Base-by-base conservation (phyloP, 1,140 invertebrate species). In the Mercenaria mercenaria region DNA sequence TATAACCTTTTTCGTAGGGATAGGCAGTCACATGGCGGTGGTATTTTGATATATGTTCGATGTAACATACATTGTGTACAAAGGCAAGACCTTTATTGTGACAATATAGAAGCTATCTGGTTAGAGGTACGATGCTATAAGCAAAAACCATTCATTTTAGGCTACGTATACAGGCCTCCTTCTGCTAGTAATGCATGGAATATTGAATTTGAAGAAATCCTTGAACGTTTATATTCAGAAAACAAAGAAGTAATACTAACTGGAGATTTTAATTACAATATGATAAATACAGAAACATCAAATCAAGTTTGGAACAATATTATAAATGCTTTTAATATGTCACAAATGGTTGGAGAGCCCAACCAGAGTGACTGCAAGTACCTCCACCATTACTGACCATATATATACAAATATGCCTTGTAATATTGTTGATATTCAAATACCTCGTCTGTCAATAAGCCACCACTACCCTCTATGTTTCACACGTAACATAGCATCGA, bases 91-190 rank as follows among this genome's bases (percentile, higher is more conserved):
- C 26, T 43, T 43, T 11, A 72, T 4, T 32, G 10, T 72, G 67
- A 72, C 4, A 34, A 72, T 34, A 13, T 11, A 37, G 37, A 76
- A 43, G 18, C 18, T 47, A 8, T 47, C 8, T 47, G 43, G 43
- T 10, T 47, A 10, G 43, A 47, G 18, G 18, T n/a, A 29, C 39
- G 13, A 37, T 8, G 39, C 15, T 29, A 4, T 76, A 43, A 43
- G 13, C 8, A 18, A 15, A 76, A n/a, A 76, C 32, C 32, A 23
- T 37, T 23, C 37, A 37, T 76, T 41, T 10, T 43, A 43, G 39
- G 72, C 18, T 76, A 43, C 34, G 8, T 76, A 26, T 76, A 76
- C 26, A 43, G 72, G 43, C 72, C 72, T 3, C 72, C 72, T n/a
- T 76, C 72, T 43, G 2, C 72, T 8, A 26, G 15, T 43, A 23